These are phyloP conservation scores for Grapholita molesta DNA, from an alignment of 1,140 invertebrate genomes.

Conservation along the genomic window DNA sequence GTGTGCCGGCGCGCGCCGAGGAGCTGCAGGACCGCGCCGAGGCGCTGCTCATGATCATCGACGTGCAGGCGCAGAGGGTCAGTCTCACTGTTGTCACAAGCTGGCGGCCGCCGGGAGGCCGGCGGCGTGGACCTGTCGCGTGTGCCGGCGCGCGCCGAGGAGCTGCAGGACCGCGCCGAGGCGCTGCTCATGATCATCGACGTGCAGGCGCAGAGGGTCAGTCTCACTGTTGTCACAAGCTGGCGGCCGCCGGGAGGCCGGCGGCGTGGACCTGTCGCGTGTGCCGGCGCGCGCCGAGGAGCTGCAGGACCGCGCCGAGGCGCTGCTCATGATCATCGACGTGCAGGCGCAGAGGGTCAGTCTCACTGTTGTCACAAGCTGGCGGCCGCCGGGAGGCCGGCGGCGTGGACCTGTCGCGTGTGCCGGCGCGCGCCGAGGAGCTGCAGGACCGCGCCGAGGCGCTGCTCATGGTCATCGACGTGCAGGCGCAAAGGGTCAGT, in stretches of 20 bases:
- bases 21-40: constrained; percentile 89
- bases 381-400: constrained; percentile 13
- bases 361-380: background rate
- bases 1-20: constrained; percentile 83
- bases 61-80: constrained; percentile 86
- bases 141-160: constrained; percentile 81
- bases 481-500: constrained; percentile 84
- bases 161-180: constrained; percentile 80
- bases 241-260: constrained; percentile 1
- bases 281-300: constrained; percentile 83
- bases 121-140: constrained; percentile 79
- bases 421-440: constrained; percentile 83
- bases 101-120: too few species aligned
- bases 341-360: constrained; percentile 85
- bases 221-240: background rate
- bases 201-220: background rate
- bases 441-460: constrained; percentile 90
- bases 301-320: constrained; percentile 89
- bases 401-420: constrained; percentile 80
- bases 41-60: constrained; percentile 89
- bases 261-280: constrained; percentile 79
- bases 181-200: constrained; percentile 74
- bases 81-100: background rate
- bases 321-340: constrained; percentile 89
- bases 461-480: constrained; percentile 89